Evolutionary conservation across 2,888 invertebrate species (phyloP), one percentile per base, ranked within the genome.

Genomic region (Adelognathus sp.): DNA sequence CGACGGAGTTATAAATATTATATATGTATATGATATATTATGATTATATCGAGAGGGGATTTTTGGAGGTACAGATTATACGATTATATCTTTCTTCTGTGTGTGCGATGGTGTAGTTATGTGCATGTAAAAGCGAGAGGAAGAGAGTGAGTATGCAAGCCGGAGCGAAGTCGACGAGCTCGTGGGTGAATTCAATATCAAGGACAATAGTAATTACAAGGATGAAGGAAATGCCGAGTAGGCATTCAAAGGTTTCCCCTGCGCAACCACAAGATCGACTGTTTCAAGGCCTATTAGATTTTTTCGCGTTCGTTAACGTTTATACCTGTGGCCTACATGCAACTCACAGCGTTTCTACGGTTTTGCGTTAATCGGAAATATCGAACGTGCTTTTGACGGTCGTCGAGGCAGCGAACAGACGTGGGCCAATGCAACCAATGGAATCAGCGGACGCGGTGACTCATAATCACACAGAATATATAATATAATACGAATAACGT

Each of bases 301-400:
- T n/a, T n/a, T n/a, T n/a, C 82, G 80, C 81, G 81, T 80, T 85
- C 83, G 82, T 82, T 84, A 83, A 85, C 84, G 79, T 84, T 84
- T 83, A 82, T 78, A 73, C 71, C 79, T 82, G 81, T 81, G 58
- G 72, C n/a, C n/a, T n/a, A n/a, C 70, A 44, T 77, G 67, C 70
- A 52, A 41, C 6, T 21, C 21, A 21, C 39, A 18, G 4, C 58
- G 16, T 11, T 6, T 29, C 46, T 11, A 27, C 14, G 16, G 64
- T 73, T 75, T 69, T 33, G 69, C 72, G 79, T 80, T 80, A 76
- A 82, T 82, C 76, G 81, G 81, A 82, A 79, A 81, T 82, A 80
- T 74, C 80, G 66, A 69, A 27, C 81, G 80, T 76, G 80, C n/a
- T 81, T 71, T 73, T 58, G 31, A 33, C 69, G 70, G 56, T 39